Conservation (phyloP, 2,797 vertebrate genomes). For the Rhodeus uyekii region DNA sequence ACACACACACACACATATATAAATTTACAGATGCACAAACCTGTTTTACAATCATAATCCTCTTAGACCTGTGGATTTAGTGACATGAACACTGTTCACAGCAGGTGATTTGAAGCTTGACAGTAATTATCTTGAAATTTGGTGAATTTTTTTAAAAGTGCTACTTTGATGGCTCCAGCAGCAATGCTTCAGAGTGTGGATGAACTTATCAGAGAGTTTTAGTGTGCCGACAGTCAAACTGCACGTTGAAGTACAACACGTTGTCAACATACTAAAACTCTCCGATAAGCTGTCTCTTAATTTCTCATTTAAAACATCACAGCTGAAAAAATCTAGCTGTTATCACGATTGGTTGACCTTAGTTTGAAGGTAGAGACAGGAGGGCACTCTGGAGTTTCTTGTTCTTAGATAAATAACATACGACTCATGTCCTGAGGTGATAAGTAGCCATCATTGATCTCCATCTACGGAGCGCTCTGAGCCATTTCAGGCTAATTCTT, state of each 20-base stretch:
- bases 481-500: constrained; percentile 67
- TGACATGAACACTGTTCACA: not conserved
- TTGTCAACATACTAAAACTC: not conserved
- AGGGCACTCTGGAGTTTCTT: constrained; percentile 28
- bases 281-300: not conserved
- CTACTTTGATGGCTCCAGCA: not conserved
- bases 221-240: not conserved
- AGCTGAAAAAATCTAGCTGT: not conserved
- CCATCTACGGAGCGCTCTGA: constrained; percentile 61
- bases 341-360: not conserved
- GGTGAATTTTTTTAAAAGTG: constrained; percentile 7
- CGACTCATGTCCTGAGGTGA: constrained; percentile 63
- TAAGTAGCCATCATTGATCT: constrained; percentile 73
- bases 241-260: not conserved
- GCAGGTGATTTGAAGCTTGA: not conserved
- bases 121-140: constrained; percentile 9
- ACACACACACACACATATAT: too few relatives aligned
- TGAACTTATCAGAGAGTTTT: not conserved
- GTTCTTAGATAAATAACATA: constrained; percentile 59
- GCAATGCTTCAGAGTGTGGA: not conserved
- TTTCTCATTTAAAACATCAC: not conserved
- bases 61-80: not conserved
- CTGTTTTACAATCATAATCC: not conserved
- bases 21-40: not conserved
- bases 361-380: not conserved